Evolutionary conservation across 1,140 invertebrate species (phyloP), one percentile per base, ranked within the genome.

Genomic region (Lineus longissimus): DNA sequence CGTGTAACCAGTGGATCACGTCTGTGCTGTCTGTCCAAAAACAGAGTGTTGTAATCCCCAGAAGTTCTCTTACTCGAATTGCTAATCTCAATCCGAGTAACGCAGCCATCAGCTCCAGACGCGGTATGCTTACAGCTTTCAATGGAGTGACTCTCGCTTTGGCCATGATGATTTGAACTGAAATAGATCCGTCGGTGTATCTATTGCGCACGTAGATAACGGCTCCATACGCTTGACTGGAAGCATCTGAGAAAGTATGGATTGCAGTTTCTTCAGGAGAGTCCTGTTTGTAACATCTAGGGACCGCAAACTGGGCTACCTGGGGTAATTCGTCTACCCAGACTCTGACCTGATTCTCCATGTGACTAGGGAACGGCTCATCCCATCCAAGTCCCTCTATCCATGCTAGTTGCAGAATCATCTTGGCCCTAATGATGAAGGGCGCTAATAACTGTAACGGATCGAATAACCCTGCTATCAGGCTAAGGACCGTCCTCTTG

Each of bases 371-470:
- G n/a, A 51, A 27, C 4, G 19, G 47, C 4, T 51, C 19, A 51
- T 51, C 47, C 47, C 47, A 51, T 19, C n/a, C 6, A 6, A 51
- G 25, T 7, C 47, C 47, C n/a, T 51, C 19, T 6, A 51, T 51
- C 47, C 47, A 51, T 19, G 47, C 25, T 7, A 7, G 4, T n/a
- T 51, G 47, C n/a, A 51, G 9, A 9, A 51, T 19, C 4, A 51
- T 51, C 25, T n/a, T 51, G n/a, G 47, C 47, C n/a, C n/a, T 27
- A n/a, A 51, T 51, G n/a, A 51, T 51, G n/a, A 23, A 23, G 47
- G 47, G 47, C 4, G n/a, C n/a, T 7, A 51, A 9, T n/a, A 51
- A n/a, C 25, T 27, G 19, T 7, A 19, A n/a, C 4, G 47, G 47
- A n/a, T 51, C 47, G 25, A 51, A 51, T n/a, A 51, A 19, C 9